A percentile compares a stretch with the other conserved stretches of the same genome.
Evolutionary conservation across 2,797 vertebrate species (phyloP).

Genomic region (Pteronotus mesoamericanus): DNA sequence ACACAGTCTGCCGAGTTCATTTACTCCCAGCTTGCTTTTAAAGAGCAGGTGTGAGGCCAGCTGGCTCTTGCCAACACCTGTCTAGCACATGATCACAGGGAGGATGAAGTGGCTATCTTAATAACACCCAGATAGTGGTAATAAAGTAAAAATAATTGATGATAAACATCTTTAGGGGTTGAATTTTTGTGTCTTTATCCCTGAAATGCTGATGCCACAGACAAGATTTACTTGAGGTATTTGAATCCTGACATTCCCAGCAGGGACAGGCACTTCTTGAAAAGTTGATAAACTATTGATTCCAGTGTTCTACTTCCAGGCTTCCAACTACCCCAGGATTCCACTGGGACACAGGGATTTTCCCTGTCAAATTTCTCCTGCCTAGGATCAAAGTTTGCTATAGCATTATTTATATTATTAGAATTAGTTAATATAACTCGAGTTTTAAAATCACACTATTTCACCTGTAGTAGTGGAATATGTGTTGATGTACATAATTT

Average conservation of each 20-base stretch:
- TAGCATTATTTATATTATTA: not conserved
- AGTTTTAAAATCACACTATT: not conserved
- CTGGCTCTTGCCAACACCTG: slow-evolving; percentile 53
- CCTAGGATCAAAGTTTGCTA: not conserved
- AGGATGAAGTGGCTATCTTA: slow-evolving; percentile 65
- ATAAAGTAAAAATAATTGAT: slow-evolving; percentile 61
- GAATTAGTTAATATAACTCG: not conserved
- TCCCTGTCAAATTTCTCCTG: not conserved
- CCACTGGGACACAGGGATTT: not conserved
- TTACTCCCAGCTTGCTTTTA: not conserved
- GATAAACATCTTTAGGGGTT: slow-evolving; percentile 54
- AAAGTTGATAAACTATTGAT: not conserved
- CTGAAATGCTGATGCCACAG: slow-evolving; percentile 44
- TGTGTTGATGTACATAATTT: not conserved
- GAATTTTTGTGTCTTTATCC: slow-evolving; percentile 18
- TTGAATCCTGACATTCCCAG: not conserved
- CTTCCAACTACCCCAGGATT: not conserved
- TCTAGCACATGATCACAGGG: not conserved
- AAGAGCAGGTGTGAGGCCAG: slow-evolving; percentile 58
- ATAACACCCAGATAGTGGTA: slow-evolving; percentile 49
- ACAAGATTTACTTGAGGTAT: not conserved
- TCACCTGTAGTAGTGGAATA: not conserved
- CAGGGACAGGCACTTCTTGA: not conserved
- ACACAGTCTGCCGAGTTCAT: not conserved
- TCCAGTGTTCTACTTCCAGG: not conserved